These are phyloP conservation scores for Dynastes tityus DNA, from an alignment of 2,888 invertebrate species.

Conservation along the genomic window DNA sequence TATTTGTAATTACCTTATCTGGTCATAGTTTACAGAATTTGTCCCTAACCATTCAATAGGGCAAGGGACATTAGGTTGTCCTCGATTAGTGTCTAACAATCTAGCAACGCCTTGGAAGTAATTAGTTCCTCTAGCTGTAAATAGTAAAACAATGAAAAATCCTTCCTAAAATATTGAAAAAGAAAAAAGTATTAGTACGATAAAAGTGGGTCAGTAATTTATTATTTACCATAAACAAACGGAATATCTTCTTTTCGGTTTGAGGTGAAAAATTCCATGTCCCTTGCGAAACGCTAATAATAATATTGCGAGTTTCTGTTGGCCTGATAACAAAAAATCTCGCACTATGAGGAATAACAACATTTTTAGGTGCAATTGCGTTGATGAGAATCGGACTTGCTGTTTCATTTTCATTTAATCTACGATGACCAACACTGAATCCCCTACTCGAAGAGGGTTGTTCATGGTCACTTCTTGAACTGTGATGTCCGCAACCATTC, in stretches of 20 bases:
- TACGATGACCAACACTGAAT: neutral
- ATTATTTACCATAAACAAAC: slow-evolving; percentile 73
- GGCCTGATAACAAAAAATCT: slow-evolving; percentile 78
- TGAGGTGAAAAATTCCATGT: slow-evolving; percentile 76
- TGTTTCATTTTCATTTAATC: neutral
- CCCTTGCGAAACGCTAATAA: slow-evolving; percentile 73
- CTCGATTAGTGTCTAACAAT: slow-evolving; percentile 52
- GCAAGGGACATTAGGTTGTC: slow-evolving; percentile 52
- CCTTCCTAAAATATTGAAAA: slow-evolving; percentile 65
- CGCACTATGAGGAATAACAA: slow-evolving; percentile 67
- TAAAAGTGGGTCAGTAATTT: neutral
- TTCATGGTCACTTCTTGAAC: neutral
- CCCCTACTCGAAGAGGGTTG: slow-evolving; percentile 1
- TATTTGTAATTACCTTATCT: slow-evolving; percentile 53
- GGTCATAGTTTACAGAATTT: slow-evolving; percentile 52
- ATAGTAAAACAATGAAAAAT: slow-evolving; percentile 70
- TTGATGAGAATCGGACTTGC: slow-evolving; percentile 31
- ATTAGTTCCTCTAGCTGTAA: slow-evolving; percentile 71
- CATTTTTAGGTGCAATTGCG: slow-evolving; percentile 58
- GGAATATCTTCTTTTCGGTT: slow-evolving; percentile 77
- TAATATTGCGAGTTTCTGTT: slow-evolving; percentile 73
- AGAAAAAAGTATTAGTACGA: neutral
- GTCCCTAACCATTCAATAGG: slow-evolving; percentile 58
- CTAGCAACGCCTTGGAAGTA: slow-evolving; percentile 60
- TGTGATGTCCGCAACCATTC: neutral